Evolutionary conservation across 2,113 vertebrate genomes (phyloP).

Genomic region (Takifugu flavidus): DNA sequence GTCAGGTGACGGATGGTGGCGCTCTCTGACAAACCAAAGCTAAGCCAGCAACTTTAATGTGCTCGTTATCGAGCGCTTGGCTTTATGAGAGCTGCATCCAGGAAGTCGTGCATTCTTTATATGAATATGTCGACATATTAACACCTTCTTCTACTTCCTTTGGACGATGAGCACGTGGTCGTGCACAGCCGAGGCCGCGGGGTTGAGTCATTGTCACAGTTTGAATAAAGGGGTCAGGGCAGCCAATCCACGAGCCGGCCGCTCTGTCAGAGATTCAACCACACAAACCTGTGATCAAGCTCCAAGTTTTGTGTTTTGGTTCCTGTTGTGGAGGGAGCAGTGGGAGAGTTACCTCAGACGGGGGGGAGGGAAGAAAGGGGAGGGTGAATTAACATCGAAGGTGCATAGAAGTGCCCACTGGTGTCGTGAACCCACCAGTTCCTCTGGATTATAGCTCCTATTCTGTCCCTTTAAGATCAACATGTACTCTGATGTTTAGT

Average conservation of each 20-base stretch:
- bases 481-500: too few species aligned
- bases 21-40: constrained; percentile 7
- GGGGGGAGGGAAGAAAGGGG: constrained; percentile 3
- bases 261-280: neutral
- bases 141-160: neutral
- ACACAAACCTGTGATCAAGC: constrained; percentile 10
- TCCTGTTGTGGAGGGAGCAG: constrained; percentile 6
- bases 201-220: constrained; percentile 14
- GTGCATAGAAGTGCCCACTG: constrained; percentile 37
- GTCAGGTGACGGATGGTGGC: constrained; percentile 44
- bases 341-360: constrained; percentile 25
- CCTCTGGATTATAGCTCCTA: too few species aligned
- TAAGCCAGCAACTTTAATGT: neutral
- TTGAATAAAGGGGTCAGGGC: constrained; percentile 3
- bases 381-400: constrained; percentile 60
- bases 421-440: constrained; percentile 2
- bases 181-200: neutral
- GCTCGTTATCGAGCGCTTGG: neutral
- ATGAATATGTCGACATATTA: neutral
- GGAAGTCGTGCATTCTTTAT: too few species aligned
- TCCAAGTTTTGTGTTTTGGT: constrained; percentile 24
- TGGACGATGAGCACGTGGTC: neutral
- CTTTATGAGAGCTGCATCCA: too few species aligned
- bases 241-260: neutral
- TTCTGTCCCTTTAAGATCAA: too few species aligned